These are phyloP conservation scores for Julus scandinavius DNA, from an alignment of 2,888 invertebrate species.

Conservation along the genomic window DNA sequence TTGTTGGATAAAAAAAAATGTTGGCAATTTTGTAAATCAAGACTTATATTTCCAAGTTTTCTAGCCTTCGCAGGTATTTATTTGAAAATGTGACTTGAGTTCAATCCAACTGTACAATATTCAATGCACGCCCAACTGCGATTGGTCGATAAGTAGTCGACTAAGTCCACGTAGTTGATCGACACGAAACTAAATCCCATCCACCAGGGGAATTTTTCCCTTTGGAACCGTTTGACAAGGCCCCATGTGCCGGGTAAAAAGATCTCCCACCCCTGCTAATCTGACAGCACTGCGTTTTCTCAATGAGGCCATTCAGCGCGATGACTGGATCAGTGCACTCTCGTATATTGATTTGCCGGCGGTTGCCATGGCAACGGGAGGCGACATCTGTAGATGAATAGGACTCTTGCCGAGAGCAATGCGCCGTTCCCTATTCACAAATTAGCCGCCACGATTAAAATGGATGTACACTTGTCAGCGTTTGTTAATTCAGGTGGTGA, in stretches of 20 bases:
- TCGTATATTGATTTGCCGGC: constrained; percentile 6
- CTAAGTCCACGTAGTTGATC: constrained; percentile 14
- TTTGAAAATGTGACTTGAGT: not conserved
- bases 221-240: constrained; percentile 22
- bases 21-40: too few relatives aligned
- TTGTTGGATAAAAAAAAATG: too few relatives aligned
- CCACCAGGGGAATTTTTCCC: not conserved
- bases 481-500: constrained; percentile 4
- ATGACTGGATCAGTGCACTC: constrained; percentile 28
- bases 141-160: not conserved
- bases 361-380: constrained; percentile 26
- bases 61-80: not conserved
- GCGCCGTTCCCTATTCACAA: not conserved
- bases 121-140: not conserved
- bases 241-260: not conserved
- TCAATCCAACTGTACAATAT: not conserved
- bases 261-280: not conserved
- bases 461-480: not conserved
- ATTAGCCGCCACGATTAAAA: not conserved
- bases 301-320: constrained; percentile 3
- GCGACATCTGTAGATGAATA: constrained; percentile 23
- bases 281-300: constrained; percentile 36
- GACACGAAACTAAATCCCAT: not conserved
- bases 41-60: not conserved
- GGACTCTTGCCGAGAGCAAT: not conserved